Conservation (phyloP, 2,888 invertebrate genomes). For the Hemistola chrysoprasaria region DNA sequence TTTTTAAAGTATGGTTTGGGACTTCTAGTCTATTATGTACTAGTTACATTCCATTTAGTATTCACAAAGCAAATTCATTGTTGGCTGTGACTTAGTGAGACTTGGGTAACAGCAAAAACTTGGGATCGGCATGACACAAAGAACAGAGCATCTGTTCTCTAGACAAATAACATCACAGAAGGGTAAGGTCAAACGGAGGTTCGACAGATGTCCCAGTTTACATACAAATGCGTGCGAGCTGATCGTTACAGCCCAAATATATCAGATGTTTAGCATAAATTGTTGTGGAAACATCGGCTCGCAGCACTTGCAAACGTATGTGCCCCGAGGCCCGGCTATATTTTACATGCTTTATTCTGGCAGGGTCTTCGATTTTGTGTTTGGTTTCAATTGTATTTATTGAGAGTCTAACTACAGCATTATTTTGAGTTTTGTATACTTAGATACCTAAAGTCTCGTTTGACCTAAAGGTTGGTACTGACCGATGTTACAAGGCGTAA, state of each 20-base stretch:
- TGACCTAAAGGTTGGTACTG: too few species aligned
- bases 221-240: conserved; percentile 57
- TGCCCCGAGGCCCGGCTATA: conserved; percentile 18
- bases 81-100: too few species aligned
- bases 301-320: conserved; percentile 34
- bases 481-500: too few species aligned
- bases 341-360: conserved; percentile 16
- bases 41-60: too few species aligned
- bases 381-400: background rate
- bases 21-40: too few species aligned
- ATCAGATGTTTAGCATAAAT: conserved; percentile 67
- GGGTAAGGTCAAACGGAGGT: conserved; percentile 43
- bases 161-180: conserved; percentile 32
- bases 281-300: conserved; percentile 48
- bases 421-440: too few species aligned
- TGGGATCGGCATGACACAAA: conserved; percentile 2
- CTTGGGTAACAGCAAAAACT: background rate
- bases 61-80: too few species aligned
- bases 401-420: too few species aligned
- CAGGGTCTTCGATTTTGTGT: conserved; percentile 2
- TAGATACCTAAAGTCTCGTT: too few species aligned
- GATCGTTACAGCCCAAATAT: conserved; percentile 58
- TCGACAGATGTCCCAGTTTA: conserved; percentile 56
- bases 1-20: too few species aligned
- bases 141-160: conserved; percentile 16